A percentile compares a stretch with the other conserved stretches of the same genome.
Conservation (phyloP, 2,888 invertebrate species). For the Galerucella nymphaeae region DNA sequence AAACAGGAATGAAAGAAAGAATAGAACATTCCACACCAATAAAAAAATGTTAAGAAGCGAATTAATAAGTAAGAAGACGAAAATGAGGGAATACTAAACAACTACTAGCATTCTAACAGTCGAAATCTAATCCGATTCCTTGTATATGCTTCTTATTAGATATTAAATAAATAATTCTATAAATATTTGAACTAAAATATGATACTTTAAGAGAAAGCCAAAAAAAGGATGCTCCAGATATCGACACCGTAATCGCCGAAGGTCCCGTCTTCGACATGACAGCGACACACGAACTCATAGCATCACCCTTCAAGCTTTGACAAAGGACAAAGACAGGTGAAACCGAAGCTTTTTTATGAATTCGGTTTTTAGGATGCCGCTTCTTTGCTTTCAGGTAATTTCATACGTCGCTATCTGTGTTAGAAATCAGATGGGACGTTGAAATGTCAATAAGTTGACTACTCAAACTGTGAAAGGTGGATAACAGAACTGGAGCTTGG, state of each 20-base stretch:
- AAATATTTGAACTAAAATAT: neutral
- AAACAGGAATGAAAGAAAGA: too few relatives aligned
- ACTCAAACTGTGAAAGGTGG: slow-evolving; percentile 45
- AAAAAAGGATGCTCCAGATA: slow-evolving; percentile 48
- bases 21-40: too few relatives aligned
- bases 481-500: slow-evolving; percentile 40
- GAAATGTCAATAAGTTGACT: slow-evolving; percentile 65
- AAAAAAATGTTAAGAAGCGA: too few relatives aligned
- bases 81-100: too few relatives aligned
- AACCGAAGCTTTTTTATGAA: slow-evolving; percentile 61
- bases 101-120: too few relatives aligned
- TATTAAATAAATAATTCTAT: neutral
- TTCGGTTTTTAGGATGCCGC: slow-evolving; percentile 44
- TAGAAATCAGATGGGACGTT: slow-evolving; percentile 63
- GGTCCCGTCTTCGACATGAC: slow-evolving; percentile 28
- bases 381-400: slow-evolving; percentile 59
- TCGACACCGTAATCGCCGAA: slow-evolving; percentile 43
- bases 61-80: too few relatives aligned
- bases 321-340: slow-evolving; percentile 61
- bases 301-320: slow-evolving; percentile 52
- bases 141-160: neutral
- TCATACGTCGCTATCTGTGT: slow-evolving; percentile 64
- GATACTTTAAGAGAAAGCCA: slow-evolving; percentile 20
- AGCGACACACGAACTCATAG: slow-evolving; percentile 34
- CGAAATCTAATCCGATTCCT: too few relatives aligned